These are phyloP conservation scores for Heliconius melpomene DNA, from an alignment of 1,140 invertebrate genomes.

Conservation along the genomic window DNA sequence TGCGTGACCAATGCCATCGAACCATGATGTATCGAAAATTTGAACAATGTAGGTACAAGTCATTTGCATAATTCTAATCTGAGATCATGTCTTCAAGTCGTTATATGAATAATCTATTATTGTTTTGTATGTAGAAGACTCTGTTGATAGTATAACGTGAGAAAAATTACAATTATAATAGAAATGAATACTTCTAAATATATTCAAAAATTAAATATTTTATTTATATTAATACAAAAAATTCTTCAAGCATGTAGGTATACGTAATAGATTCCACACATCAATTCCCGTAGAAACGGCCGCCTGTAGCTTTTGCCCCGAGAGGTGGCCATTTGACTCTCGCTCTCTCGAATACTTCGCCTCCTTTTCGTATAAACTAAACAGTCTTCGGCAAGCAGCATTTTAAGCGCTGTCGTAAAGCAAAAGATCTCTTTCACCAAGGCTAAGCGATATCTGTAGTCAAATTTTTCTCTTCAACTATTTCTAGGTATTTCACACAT, in stretches of 20 bases:
- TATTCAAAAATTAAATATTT: not conserved
- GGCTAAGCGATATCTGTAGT: conserved; percentile 70
- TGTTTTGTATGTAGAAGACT: not conserved
- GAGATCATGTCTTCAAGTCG: conserved; percentile 23
- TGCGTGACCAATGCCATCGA: conserved; percentile 34
- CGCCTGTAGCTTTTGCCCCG: conserved; percentile 61
- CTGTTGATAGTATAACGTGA: not conserved
- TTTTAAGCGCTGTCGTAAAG: conserved; percentile 74
- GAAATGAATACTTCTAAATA: no score
- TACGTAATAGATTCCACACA: conserved; percentile 55
- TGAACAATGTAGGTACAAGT: not conserved
- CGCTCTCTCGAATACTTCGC: conserved; percentile 57
- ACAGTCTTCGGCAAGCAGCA: conserved; percentile 66
- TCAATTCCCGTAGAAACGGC: conserved; percentile 66
- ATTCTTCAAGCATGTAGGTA: not conserved
- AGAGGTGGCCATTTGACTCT: conserved; percentile 70
- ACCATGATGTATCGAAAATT: conserved; percentile 34
- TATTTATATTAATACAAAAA: not conserved
- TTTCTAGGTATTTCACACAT: conserved; percentile 22
- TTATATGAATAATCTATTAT: not conserved
- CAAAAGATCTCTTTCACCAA: conserved; percentile 62
- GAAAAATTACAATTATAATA: not conserved
- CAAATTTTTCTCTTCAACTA: conserved; percentile 58
- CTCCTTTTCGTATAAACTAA: conserved; percentile 71
- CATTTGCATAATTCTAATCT: conserved; percentile 17